Base-by-base conservation (phyloP, 2,797 vertebrate species). In the Myotis vivesi region DNA sequence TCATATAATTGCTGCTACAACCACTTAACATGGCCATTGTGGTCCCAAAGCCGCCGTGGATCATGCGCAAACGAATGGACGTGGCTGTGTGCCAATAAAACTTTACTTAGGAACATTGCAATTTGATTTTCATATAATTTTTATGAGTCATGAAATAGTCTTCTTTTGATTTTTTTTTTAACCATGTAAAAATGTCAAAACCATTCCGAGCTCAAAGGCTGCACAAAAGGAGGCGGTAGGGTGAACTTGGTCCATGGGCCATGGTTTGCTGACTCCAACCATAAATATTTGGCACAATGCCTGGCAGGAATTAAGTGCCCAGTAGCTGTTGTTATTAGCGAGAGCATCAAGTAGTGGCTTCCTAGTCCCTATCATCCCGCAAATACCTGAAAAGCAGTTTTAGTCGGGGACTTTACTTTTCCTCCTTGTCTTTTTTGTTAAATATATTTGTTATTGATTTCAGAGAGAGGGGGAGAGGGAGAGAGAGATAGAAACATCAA, bases 51-150 rank as follows among this genome's bases (percentile, higher is more conserved):
- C 53, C 36, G 15, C 9, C 30, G 4, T 11, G 73, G 75, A 62
- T n/a, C 59, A 28, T 3, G 38, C 0, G 0, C 9, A 28, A 57
- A 77, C n/a, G 44, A 30, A 46, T 16, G 49, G 13, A 13, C 16
- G 3, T 12, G 15, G 36, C n/a, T 38, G 1, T 6, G 7, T 64
- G 83, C 62, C 83, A 55, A 36, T 51, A 71, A 38, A 97, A 76
- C 55, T 88, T 85, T 75, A 83, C 82, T 83, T 44, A n/a, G 57
- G 71, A 28, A 28, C 22, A 23, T 3, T 46, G 59, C 25, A 36
- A 53, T 73, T 88, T 72, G 51, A 79, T 68, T 95, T 94, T 82
- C n/a, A 28, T 64, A 38, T 19, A 51, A 81, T 59, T 89, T 71
- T 79, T 36, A 66, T 41, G 36, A 96, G 72, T 81, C 82, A 68